Percentiles rank a stretch among this genome's conserved stretches.
phyloP scores from a whole-genome alignment of 92 coral and sea anemone species.

The Porites cylindrica region DNA sequence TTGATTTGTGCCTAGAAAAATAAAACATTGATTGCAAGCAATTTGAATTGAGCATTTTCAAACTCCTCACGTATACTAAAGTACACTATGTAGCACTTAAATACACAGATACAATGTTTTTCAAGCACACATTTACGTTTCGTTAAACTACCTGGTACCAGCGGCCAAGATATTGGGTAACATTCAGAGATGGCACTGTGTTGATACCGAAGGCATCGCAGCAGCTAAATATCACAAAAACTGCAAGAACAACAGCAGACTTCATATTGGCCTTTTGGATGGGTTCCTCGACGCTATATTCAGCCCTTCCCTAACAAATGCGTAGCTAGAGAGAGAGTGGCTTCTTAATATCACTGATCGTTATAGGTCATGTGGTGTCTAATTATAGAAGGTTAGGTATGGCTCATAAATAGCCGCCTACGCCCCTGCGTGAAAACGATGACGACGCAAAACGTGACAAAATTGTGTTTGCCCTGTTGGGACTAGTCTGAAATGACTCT shows the following conservation, averaged over 20 bases:
- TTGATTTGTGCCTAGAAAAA: no score
- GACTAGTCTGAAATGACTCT: no score
- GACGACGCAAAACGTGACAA: neutral
- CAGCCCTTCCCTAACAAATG: neutral
- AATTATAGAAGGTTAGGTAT: neutral
- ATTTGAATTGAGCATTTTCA: no score
- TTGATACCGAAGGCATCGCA: conserved; percentile 45
- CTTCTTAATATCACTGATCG: neutral
- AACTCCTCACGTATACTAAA: neutral
- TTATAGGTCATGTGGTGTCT: neutral
- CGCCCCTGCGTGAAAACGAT: neutral
- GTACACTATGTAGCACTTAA: neutral
- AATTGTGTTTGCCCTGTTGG: no score
- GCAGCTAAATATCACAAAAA: conserved; percentile 11
- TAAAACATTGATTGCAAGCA: no score
- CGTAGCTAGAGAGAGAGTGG: neutral
- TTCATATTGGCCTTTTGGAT: neutral
- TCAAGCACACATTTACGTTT: no score
- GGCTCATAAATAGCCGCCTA: no score
- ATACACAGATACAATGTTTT: no score
- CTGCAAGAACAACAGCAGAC: neutral
- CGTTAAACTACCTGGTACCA: conserved; percentile 69
- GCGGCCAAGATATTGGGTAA: conserved; percentile 67
- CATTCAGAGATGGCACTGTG: conserved; percentile 56
- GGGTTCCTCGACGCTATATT: no score